Evolutionary conservation across 2,113 vertebrate genomes (phyloP), one percentile per base, ranked within the genome.

Genomic region (Muntiacus reevesi): DNA sequence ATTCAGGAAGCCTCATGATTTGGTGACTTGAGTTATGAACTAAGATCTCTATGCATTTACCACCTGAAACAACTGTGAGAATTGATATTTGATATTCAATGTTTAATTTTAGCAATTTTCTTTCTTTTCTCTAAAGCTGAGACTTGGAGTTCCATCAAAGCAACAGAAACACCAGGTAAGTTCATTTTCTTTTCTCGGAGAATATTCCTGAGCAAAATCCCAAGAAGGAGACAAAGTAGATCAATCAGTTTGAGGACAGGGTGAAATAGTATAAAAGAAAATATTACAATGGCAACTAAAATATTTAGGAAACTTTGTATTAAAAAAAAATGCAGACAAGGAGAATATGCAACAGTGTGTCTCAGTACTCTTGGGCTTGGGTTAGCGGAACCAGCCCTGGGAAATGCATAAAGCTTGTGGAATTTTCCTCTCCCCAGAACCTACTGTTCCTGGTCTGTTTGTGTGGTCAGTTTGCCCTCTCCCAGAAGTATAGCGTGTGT

Each of bases 121-220:
- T 71, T 71, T 71, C 15, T 71, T 84, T 71, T 17, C 36, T 85
- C 60, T 92, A 96, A 94, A 98, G 98, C 94, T 95, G 94, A 92
- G 85, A 97, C 50, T 71, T 85, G 47, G 50, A 97, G 36, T 82
- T 94, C 85, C 88, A 33, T 27, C 47, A 40, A 60, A n/a, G 76
- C 88, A 82, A 90, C 91, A 82, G 23, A 67, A 91, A 43, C 1
- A 16, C 0, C 87, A 98, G 96, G 97, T 97, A 97, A 97, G 97
- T 91, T 54, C 0, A 60, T 59, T 87, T 86, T 93, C 16, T 82
- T 30, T 71, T 93, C 28, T 76, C 55, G 86, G 71, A 43, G 6
- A 67, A 57, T 86, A 47, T 52, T 92, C 21, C 81, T 45, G 10
- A 28, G 7, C 59, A 90, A 92, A 95, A 84, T 62, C 6, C 4